Conservation (phyloP, 2,888 invertebrate species). For the Synergus japonicus region DNA sequence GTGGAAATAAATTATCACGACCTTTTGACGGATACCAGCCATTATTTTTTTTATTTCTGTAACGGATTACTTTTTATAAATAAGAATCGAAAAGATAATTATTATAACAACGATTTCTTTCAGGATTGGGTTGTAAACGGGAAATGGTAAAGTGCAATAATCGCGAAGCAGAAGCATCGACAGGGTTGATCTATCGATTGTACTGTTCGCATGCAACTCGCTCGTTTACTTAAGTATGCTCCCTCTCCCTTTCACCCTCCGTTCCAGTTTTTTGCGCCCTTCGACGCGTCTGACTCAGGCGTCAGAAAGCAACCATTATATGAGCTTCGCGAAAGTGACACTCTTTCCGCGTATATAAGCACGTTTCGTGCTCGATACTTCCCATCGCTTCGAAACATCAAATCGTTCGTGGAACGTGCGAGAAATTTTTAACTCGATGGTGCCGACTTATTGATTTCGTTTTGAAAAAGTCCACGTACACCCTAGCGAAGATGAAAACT, state of each 20-base stretch:
- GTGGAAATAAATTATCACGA: no score
- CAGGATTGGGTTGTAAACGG: not conserved
- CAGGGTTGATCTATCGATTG: conserved; percentile 28
- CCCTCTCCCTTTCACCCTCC: conserved; percentile 13
- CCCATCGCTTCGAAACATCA: conserved; percentile 18
- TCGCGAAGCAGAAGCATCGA: conserved; percentile 16
- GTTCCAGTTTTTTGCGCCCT: conserved; percentile 32
- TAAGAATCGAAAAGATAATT: not conserved
- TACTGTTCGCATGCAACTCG: conserved; percentile 33
- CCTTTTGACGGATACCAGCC: no score
- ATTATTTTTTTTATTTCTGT: no score
- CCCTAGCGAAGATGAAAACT: not conserved
- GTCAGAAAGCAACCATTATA: not conserved
- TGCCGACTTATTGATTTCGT: not conserved
- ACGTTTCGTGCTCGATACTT: conserved; percentile 17
- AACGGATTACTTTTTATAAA: not conserved
- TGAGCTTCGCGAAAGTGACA: conserved; percentile 30
- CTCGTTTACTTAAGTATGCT: conserved; percentile 33
- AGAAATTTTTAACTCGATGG: conserved; percentile 15
- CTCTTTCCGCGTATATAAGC: conserved; percentile 23
- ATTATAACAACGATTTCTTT: not conserved
- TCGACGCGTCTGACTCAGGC: conserved; percentile 15
- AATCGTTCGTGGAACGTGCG: conserved; percentile 25
- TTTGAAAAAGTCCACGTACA: not conserved
- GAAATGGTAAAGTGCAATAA: conserved; percentile 13